Conservation (phyloP, 2,113 vertebrate species). For the Tichodroma muraria region DNA sequence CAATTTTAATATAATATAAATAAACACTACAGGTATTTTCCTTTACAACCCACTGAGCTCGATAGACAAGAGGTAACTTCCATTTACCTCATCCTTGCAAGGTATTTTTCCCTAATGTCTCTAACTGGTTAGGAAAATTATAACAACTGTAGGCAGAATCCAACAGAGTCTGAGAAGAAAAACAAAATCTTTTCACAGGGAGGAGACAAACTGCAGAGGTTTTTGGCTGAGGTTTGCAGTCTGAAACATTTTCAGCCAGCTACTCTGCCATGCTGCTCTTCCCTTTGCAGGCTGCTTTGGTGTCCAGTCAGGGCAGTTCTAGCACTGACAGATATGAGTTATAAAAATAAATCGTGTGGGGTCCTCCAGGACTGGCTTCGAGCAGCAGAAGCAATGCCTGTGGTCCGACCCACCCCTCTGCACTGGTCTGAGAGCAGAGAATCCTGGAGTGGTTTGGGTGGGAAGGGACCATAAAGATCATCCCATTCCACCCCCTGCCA, state of each 20-base stretch:
- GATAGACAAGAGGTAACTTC: neutral
- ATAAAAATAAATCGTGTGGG: neutral
- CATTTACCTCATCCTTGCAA: neutral
- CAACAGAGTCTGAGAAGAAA: neutral
- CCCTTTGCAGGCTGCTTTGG: neutral
- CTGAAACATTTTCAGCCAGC: neutral
- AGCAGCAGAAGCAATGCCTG: neutral
- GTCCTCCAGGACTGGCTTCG: neutral
- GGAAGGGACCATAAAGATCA: neutral
- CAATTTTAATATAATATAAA: neutral
- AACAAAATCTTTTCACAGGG: neutral
- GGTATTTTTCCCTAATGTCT: neutral
- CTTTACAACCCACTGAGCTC: neutral
- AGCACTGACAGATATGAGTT: neutral
- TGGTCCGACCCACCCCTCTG: neutral
- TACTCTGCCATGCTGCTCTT: neutral
- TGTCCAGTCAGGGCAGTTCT: neutral
- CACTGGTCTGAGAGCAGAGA: neutral
- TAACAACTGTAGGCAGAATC: neutral
- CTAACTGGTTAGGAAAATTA: neutral
- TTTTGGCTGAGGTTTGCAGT: neutral
- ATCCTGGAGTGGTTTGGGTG: neutral
- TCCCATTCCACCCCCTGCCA: neutral
- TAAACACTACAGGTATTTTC: neutral
- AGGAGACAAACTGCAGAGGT: neutral